These are phyloP conservation scores for Rutilus rutilus DNA, from an alignment of 2,113 vertebrate genomes.

Conservation along the genomic window DNA sequence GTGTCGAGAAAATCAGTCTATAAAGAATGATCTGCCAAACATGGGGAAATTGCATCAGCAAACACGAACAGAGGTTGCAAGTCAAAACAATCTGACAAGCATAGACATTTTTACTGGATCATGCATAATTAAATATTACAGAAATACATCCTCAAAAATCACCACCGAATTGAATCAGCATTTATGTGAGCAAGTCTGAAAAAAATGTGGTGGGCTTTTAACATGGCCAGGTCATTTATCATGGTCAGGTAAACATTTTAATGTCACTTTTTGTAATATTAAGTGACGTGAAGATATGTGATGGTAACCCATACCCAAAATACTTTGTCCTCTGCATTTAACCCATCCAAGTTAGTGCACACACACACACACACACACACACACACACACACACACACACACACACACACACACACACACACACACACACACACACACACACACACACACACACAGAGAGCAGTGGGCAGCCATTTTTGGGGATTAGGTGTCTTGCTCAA, in stretches of 20 bases:
- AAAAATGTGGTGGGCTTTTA: background rate
- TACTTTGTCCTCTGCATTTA: no score
- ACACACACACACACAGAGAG: no score
- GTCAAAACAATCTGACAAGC: background rate
- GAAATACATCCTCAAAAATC: conserved; percentile 13
- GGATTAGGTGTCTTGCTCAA: no score
- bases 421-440: no score
- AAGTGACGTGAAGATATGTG: background rate
- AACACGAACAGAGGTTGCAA: background rate
- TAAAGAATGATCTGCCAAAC: background rate
- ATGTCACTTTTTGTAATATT: background rate
- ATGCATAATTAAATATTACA: conserved; percentile 21
- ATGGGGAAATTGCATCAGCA: background rate
- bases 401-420: no score
- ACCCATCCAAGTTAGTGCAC: no score
- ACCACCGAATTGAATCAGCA: background rate
- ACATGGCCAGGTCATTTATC: background rate
- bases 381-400: no score
- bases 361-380: no score
- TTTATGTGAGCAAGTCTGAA: background rate
- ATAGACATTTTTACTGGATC: conserved; percentile 2
- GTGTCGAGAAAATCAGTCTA: background rate
- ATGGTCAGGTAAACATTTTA: background rate
- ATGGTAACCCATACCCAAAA: no score
- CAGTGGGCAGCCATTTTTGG: no score